Conservation (phyloP, 2,888 invertebrate genomes). For the Drosophila kanekoi region DNA sequence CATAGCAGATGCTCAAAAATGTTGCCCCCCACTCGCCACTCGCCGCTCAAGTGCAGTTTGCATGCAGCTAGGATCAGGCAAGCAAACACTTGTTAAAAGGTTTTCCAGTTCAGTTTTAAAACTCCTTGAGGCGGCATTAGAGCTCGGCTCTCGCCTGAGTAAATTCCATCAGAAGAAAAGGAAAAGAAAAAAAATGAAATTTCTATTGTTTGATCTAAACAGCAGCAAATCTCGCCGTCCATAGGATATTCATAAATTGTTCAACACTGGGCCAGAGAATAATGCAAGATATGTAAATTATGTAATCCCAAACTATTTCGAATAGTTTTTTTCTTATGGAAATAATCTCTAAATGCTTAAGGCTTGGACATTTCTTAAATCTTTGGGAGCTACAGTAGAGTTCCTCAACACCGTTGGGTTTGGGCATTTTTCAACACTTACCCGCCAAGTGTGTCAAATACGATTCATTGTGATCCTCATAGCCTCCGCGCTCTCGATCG, state of each 20-base stretch:
- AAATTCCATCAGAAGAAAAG: slow-evolving; percentile 1
- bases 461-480: slow-evolving; percentile 84
- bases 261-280: no score
- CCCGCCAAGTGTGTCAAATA: slow-evolving; percentile 84
- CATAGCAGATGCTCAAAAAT: slow-evolving; percentile 45
- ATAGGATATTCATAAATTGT: neutral
- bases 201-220: neutral
- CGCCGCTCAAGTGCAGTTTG: slow-evolving; percentile 18
- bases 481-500: slow-evolving; percentile 70
- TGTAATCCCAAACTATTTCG: no score
- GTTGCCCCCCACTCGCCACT: neutral
- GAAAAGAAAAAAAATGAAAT: slow-evolving; percentile 7
- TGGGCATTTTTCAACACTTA: slow-evolving; percentile 55
- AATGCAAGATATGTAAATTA: no score
- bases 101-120: slow-evolving; percentile 29
- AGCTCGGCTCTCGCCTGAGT: neutral
- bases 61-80: slow-evolving; percentile 31
- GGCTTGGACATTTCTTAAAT: neutral
- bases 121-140: slow-evolving; percentile 12
- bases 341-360: no score
- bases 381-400: no score
- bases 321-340: no score
- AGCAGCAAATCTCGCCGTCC: neutral
- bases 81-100: slow-evolving; percentile 41
- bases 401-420: neutral